Percentiles rank a stretch among this genome's conserved stretches.
These are phyloP conservation scores for Anomalospiza imberbis DNA, from an alignment of 2,797 vertebrate genomes.

Conservation along the genomic window DNA sequence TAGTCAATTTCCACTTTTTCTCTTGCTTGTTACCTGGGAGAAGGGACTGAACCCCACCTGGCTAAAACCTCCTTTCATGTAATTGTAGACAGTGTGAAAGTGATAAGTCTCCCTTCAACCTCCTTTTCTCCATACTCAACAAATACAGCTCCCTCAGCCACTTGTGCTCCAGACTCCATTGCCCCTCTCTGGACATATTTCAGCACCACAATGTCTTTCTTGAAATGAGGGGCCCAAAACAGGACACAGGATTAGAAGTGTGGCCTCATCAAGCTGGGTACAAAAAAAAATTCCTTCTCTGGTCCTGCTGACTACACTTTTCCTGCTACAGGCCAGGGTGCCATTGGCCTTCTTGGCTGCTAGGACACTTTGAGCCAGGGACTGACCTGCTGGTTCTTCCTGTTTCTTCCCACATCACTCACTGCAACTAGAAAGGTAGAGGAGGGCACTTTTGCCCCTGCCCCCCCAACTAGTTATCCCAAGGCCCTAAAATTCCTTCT, in stretches of 20 bases:
- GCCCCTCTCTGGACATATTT: neutral
- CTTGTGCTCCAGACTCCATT: neutral
- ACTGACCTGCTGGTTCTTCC: neutral
- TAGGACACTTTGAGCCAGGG: neutral
- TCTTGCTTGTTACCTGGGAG: neutral
- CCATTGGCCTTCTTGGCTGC: neutral
- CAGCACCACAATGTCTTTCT: neutral
- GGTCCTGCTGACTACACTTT: neutral
- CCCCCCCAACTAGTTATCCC: neutral
- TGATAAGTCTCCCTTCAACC: neutral
- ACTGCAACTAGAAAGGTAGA: neutral
- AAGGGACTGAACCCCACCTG: neutral
- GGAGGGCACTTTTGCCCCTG: neutral
- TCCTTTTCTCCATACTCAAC: neutral
- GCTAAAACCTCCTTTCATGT: neutral
- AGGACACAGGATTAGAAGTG: neutral
- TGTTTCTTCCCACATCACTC: neutral
- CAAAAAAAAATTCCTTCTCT: neutral
- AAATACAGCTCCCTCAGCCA: neutral
- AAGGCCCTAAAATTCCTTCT: neutral
- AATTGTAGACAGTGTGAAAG: neutral
- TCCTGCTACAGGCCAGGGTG: neutral
- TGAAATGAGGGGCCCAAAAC: neutral
- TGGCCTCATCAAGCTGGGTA: rapidly evolving
- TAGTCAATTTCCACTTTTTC: neutral